Evolutionary conservation across 2,888 invertebrate genomes (phyloP).

Genomic region (Ethmia dodecea): DNA sequence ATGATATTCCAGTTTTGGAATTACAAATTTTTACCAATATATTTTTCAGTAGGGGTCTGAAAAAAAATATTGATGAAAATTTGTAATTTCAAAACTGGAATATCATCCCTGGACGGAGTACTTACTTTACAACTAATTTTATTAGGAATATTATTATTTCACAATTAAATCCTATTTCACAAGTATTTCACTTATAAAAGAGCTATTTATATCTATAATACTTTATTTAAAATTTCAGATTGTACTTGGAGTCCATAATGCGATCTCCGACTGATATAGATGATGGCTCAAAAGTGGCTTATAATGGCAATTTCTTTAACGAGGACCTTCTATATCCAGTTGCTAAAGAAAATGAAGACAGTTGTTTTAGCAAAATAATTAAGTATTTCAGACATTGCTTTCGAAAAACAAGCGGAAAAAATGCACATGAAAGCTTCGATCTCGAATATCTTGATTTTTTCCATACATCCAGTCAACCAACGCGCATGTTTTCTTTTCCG

Average conservation of each 20-base stretch:
- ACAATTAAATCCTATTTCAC: no score
- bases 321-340: constrained; percentile 21
- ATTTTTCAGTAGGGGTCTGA: no score
- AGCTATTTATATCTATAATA: no score
- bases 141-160: no score
- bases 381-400: constrained; percentile 19
- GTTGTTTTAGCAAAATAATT: constrained; percentile 7
- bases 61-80: no score
- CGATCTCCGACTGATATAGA: constrained; percentile 48
- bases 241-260: constrained; percentile 56
- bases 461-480: constrained; percentile 6
- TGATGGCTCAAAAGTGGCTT: constrained; percentile 24
- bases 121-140: no score
- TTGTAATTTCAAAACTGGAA: no score
- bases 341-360: not conserved
- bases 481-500: constrained; percentile 38
- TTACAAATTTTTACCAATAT: no score
- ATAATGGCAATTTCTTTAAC: constrained; percentile 27
- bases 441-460: constrained; percentile 4
- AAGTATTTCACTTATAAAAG: no score
- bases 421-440: not conserved
- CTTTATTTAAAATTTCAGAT: no score
- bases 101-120: no score
- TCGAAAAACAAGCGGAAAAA: constrained; percentile 19
- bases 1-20: no score